Base-by-base conservation (phyloP, 2,797 vertebrate species). In the Sebastes vulpes region DNA sequence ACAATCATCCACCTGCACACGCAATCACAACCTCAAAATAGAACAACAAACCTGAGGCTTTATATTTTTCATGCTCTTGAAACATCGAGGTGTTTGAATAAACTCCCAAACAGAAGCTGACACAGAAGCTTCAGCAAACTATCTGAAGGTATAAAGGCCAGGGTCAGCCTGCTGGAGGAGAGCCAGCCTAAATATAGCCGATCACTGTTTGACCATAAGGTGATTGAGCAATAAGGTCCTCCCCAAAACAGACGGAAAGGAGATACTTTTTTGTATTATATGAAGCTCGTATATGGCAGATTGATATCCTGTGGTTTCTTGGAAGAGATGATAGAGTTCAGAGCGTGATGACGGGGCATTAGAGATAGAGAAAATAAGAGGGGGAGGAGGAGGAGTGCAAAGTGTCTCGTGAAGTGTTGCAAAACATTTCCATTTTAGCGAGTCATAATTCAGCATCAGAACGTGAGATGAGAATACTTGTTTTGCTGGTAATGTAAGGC, bases 281-380 rank as follows among this genome's bases (percentile, higher is more conserved):
- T 21, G 29, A 64, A 35, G 31, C 59, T 69, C 80, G 78, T 88
- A 92, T 90, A 89, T 87, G 86, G 84, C 52, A 78, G 57, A 77
- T 83, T 63, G 76, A 81, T 38, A 83, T 88, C 93, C 84, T 88
- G 88, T 73, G 69, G 92, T 71, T 71, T 89, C 82, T 86, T 86
- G 84, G 90, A 92, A 82, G 68, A 54, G 70, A 42, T 7, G 61
- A 76, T 82, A 81, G 53, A 6, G 67, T 89, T 83, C 82, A 72
- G 56, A 75, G 59, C 1, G 5, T 20, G 31, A 6, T 48, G 66
- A 79, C 32, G 60, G 42, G 20, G 9, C 72, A 46, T 60, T 57
- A 57, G n/a, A 58, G 67, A 76, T 8, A 53, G 66, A 77, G 59
- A 77, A 32, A 31, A 73, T 26, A 35, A 54, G 57, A 48, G 10